Base-by-base conservation (phyloP, 1,140 invertebrate species). In the Cyphomyrmex costatus region DNA sequence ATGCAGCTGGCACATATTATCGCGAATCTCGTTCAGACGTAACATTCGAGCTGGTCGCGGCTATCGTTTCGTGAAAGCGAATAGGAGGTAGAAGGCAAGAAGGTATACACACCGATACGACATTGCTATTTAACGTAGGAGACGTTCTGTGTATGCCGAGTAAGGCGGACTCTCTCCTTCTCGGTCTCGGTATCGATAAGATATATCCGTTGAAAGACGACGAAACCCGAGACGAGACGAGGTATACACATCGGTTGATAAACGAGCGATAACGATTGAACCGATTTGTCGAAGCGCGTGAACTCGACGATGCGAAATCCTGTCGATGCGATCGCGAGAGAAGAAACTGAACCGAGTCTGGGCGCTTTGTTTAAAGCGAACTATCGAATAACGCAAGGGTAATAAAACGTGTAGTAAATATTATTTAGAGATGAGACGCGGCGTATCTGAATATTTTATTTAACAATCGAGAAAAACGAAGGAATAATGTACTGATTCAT, bases 1-100 rank as follows among this genome's bases (percentile, higher is more conserved):
- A 66, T 76, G 66, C 86, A 89, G 71, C 85, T 86, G 88, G 76
- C 76, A 89, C 88, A 82, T 86, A 86, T 90, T 88, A 88, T 90
- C 86, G 58, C 70, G 76, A 85, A 80, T 82, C 80, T 89, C 86
- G 63, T 77, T 77, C 86, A 73, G 78, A 82, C 83, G 68, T 53
- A 80, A 86, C 74, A 83, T 68, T 66, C 56, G 65, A 66, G 53
- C 36, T 16, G 68, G 58, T 61, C 78, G 65, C 7, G 56, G 68
- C 30, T 85, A 86, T 82, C 70, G 76, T 51, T 68, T 56, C 19
- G 63, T 27, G 51, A 51, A 46, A 65, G 58, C 36, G 71, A 46
- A 8, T 30, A 58, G 27, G n/a, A 36, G 19, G 36, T 42, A 66
- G 14, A 33, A 42, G 14, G 66, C 16, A 68, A 42, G 33, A 30